Conservation (phyloP, 2,888 invertebrate genomes). For the Orthosia gracilis region DNA sequence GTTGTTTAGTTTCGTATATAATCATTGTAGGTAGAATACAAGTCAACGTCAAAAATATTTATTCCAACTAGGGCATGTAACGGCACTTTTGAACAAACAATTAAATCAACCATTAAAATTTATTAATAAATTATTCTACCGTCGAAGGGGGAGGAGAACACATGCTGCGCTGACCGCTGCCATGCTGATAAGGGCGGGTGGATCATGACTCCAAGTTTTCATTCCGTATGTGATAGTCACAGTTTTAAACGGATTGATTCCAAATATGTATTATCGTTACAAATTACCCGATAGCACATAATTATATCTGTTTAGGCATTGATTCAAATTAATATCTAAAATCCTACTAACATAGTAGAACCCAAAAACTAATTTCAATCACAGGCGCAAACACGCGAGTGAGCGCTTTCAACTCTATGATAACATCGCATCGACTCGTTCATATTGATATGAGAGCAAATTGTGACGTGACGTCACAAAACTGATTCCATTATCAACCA, state of each 20-base stretch:
- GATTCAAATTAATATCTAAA: neutral
- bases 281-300: no score
- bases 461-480: constrained; percentile 25
- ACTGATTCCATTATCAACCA: constrained; percentile 48
- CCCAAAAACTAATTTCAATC: constrained; percentile 26
- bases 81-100: no score
- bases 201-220: no score
- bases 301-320: neutral
- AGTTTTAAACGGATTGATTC: neutral
- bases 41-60: no score
- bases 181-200: no score
- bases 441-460: constrained; percentile 20
- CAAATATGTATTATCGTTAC: neutral
- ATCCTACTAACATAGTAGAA: neutral
- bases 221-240: no score
- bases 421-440: neutral
- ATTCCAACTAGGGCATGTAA: no score
- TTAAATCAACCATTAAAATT: no score
- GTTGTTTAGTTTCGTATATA: neutral
- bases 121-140: no score
- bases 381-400: constrained; percentile 5
- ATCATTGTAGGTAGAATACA: neutral
- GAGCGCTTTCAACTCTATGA: neutral
- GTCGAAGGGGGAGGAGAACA: no score
- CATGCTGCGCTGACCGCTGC: no score